These are phyloP conservation scores for Dysdera silvatica DNA, from an alignment of 1,140 invertebrate genomes.

Conservation along the genomic window DNA sequence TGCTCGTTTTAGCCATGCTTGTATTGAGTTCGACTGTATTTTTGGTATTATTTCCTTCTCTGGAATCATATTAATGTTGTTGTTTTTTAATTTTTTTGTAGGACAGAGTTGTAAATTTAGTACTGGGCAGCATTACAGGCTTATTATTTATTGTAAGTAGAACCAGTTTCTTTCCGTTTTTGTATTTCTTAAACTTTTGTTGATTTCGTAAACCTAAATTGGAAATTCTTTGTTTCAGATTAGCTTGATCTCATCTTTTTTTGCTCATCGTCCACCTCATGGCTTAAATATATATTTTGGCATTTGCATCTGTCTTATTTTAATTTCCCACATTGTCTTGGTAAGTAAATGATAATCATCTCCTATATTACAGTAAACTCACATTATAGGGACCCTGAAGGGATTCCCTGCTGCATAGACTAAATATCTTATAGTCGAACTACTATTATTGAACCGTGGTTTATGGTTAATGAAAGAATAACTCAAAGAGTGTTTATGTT, in stretches of 20 bases:
- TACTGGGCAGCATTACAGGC: constrained; percentile 6
- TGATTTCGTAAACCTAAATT: neutral
- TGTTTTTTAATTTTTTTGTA: neutral
- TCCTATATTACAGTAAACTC: neutral
- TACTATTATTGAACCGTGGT: neutral
- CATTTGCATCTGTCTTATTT: constrained; percentile 19
- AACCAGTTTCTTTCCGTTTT: neutral
- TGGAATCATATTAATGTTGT: neutral
- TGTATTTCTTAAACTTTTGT: neutral
- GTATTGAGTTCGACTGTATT: too few relatives aligned
- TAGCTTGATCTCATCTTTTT: constrained; percentile 16
- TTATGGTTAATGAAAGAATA: neutral
- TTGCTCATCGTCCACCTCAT: constrained; percentile 6
- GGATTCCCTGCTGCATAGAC: too few relatives aligned
- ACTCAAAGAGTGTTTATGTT: neutral
- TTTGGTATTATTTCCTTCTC: too few relatives aligned
- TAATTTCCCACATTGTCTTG: constrained; percentile 13
- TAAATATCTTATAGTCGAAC: neutral
- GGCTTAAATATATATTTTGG: constrained; percentile 23
- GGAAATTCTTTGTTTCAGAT: constrained; percentile 2
- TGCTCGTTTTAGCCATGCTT: too few relatives aligned
- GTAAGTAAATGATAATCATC: constrained; percentile 2
- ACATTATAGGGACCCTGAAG: neutral
- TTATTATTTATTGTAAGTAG: constrained; percentile 15
- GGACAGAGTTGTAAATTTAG: constrained; percentile 19